Conservation (phyloP, 1,140 invertebrate species). For the Parasteatoda tepidariorum region DNA sequence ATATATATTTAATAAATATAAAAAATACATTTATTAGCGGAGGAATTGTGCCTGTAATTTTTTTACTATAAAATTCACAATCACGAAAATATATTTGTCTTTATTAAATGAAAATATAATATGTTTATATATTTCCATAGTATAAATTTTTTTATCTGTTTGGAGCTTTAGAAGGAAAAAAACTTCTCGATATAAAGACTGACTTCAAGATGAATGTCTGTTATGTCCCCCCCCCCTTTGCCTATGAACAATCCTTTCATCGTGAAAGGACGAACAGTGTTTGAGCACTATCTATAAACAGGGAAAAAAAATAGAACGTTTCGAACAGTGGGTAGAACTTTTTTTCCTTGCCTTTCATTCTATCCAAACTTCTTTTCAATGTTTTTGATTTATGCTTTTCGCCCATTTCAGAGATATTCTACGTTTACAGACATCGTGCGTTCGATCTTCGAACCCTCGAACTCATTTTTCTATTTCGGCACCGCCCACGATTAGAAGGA, state of each 20-base stretch:
- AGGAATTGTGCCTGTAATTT: too few relatives aligned
- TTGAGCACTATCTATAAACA: constrained; percentile 54
- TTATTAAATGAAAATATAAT: too few relatives aligned
- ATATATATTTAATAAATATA: too few relatives aligned
- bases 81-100: too few relatives aligned
- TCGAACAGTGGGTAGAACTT: constrained; percentile 24
- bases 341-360: not conserved
- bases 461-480: not conserved
- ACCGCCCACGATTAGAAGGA: not conserved
- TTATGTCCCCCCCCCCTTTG: not conserved
- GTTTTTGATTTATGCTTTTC: constrained; percentile 44
- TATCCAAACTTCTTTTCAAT: constrained; percentile 18
- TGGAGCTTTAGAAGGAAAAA: too few relatives aligned
- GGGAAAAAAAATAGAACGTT: constrained; percentile 1
- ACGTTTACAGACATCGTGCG: constrained; percentile 40
- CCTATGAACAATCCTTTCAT: constrained; percentile 13
- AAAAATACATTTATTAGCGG: too few relatives aligned
- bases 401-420: constrained; percentile 46
- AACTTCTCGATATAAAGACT: not conserved
- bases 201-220: not conserved
- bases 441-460: constrained; percentile 23
- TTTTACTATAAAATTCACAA: too few relatives aligned
- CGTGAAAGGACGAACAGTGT: constrained; percentile 27
- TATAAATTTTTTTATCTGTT: too few relatives aligned
- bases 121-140: too few relatives aligned